A percentile compares a stretch with the other conserved stretches of the same genome.
Conservation (phyloP, 2,113 vertebrate genomes). For the Oceanites oceanicus region DNA sequence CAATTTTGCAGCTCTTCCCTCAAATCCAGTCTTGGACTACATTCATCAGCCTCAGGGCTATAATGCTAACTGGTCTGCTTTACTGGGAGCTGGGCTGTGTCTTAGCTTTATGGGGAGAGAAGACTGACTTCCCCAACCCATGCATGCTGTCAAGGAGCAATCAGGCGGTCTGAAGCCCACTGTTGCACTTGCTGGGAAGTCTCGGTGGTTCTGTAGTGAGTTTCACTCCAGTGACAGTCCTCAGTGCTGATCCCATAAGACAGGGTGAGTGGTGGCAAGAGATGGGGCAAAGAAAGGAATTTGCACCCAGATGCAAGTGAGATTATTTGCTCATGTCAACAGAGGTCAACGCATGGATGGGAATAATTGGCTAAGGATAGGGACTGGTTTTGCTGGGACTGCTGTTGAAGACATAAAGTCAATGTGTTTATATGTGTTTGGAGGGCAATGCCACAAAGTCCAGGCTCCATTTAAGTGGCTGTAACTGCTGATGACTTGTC, state of each 20-base stretch:
- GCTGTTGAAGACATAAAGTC: neutral
- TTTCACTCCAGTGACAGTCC: neutral
- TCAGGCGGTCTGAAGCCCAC: rapidly evolving
- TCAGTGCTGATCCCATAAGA: neutral
- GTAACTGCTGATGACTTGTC: neutral
- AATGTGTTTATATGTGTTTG: neutral
- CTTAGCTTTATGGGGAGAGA: neutral
- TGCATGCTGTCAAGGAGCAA: neutral
- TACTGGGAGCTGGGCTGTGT: neutral
- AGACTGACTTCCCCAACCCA: neutral
- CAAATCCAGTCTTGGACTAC: neutral
- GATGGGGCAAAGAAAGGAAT: neutral
- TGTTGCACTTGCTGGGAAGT: neutral
- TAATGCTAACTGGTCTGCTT: neutral
- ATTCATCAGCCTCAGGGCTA: neutral
- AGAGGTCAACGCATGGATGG: neutral
- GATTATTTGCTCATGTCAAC: neutral
- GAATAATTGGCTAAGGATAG: neutral
- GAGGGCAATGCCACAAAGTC: neutral
- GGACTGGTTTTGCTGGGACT: neutral
- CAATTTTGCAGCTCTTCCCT: neutral
- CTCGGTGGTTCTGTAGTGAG: neutral
- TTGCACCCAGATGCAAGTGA: neutral
- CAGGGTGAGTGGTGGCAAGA: neutral
- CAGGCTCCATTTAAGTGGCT: neutral